These are phyloP conservation scores for Drosophila eugracilis DNA, from an alignment of 1,140 invertebrate species.

Conservation along the genomic window DNA sequence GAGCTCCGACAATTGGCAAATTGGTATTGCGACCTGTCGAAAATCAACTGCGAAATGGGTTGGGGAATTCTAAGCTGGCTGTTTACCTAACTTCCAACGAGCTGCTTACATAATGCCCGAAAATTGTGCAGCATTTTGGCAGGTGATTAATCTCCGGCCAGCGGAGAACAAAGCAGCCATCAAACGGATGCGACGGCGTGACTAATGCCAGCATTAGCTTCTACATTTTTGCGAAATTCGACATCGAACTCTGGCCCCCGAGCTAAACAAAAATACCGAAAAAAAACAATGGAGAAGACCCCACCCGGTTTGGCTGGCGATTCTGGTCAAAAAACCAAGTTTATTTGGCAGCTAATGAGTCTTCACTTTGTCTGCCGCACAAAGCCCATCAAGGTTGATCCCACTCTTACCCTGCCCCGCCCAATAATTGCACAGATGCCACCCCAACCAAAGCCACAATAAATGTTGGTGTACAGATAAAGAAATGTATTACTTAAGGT, in stretches of 20 bases:
- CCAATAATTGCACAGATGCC: constrained; percentile 48
- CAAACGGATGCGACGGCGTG: constrained; percentile 52
- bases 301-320: constrained; percentile 34
- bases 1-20: constrained; percentile 38
- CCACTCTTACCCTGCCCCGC: constrained; percentile 13
- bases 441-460: constrained; percentile 20
- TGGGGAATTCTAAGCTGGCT: constrained; percentile 38
- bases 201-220: constrained; percentile 75
- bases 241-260: constrained; percentile 58
- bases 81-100: constrained; percentile 15
- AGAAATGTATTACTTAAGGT: not conserved
- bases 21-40: constrained; percentile 13
- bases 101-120: constrained; percentile 54
- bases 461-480: constrained; percentile 9
- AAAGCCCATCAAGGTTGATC: constrained; percentile 34
- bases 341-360: constrained; percentile 63
- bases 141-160: constrained; percentile 55
- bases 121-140: constrained; percentile 54
- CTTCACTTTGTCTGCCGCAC: constrained; percentile 31
- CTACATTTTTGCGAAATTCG: constrained; percentile 66
- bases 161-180: constrained; percentile 24
- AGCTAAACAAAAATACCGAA: constrained; percentile 1
- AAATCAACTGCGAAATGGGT: constrained; percentile 20
- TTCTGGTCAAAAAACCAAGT: constrained; percentile 45
- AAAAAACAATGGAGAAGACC: constrained; percentile 47